Percentiles rank a stretch among this genome's conserved stretches.
Evolutionary conservation across 2,888 invertebrate species (phyloP).

Genomic region (Phrixothrix hirtus): DNA sequence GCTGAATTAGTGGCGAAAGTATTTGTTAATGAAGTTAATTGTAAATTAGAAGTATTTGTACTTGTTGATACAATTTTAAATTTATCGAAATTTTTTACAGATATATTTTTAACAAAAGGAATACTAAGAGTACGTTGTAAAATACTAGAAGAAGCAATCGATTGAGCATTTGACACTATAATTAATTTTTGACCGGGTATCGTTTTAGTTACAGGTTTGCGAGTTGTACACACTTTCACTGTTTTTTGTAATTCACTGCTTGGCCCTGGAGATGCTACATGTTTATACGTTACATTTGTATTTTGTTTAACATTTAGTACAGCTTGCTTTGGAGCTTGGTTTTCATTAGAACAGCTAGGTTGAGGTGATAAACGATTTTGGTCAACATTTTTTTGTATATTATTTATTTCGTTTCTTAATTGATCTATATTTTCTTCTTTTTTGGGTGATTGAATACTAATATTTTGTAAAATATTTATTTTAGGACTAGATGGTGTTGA

Average conservation of each 20-base stretch:
- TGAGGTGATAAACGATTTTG: conserved; percentile 28
- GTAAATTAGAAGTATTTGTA: conserved; percentile 28
- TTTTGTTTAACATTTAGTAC: conserved; percentile 42
- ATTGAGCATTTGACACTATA: conserved; percentile 53
- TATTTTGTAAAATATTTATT: conserved; percentile 52
- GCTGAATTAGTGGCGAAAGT: conserved; percentile 36
- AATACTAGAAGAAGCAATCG: conserved; percentile 50
- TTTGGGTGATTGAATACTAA: conserved; percentile 40
- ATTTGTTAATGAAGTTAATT: conserved; percentile 34
- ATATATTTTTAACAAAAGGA: conserved; percentile 52
- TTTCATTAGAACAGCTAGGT: conserved; percentile 44
- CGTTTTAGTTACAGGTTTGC: conserved; percentile 45
- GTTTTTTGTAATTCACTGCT: conserved; percentile 42
- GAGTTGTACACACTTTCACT: conserved; percentile 46
- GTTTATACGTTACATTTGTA: conserved; percentile 41
- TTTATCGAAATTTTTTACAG: conserved; percentile 54
- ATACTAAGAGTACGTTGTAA: conserved; percentile 52
- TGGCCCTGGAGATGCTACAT: conserved; percentile 34
- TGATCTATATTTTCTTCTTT: conserved; percentile 37
- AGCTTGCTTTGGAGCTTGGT: conserved; percentile 41
- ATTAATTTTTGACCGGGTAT: conserved; percentile 52
- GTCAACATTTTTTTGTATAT: conserved; percentile 29
- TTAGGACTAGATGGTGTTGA: conserved; percentile 40
- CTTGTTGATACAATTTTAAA: conserved; percentile 49
- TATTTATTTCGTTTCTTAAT: conserved; percentile 27